phyloP scores from a whole-genome alignment of 2,113 vertebrate species.

The Tringa solitaria region DNA sequence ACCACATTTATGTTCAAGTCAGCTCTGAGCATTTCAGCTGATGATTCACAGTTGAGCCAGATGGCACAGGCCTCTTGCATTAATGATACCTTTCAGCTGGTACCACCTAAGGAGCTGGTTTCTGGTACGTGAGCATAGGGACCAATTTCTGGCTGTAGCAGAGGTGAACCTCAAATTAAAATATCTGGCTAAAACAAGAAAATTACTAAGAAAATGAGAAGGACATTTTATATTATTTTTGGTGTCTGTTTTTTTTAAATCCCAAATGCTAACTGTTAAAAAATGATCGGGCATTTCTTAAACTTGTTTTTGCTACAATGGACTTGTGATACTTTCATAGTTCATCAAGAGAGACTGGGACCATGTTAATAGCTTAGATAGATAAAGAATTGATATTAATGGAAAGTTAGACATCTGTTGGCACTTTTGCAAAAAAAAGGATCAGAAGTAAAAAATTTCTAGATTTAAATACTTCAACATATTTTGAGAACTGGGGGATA shows the following conservation, averaged over 20 bases:
- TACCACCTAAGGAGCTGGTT: neutral
- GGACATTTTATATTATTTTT: neutral
- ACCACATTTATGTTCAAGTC: neutral
- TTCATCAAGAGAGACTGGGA: neutral
- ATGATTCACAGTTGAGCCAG: neutral
- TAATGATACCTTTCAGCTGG: neutral
- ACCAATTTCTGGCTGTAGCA: neutral
- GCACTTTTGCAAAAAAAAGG: conserved; percentile 38
- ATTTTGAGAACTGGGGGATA: neutral
- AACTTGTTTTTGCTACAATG: neutral
- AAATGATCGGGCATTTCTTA: neutral
- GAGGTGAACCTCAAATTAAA: neutral
- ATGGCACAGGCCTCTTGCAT: neutral
- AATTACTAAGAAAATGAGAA: neutral
- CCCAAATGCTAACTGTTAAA: neutral
- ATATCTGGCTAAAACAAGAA: neutral
- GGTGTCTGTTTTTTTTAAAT: neutral
- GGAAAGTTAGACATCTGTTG: neutral
- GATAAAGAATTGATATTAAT: conserved; percentile 18
- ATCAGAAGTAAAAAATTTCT: conserved; percentile 31
- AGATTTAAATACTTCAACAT: conserved; percentile 47
- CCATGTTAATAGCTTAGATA: conserved; percentile 13
- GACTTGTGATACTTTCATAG: conserved; percentile 1
- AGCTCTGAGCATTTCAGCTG: neutral
- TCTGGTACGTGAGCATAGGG: neutral